phyloP scores from a whole-genome alignment of 2,113 vertebrate genomes.

The Thermophis baileyi region DNA sequence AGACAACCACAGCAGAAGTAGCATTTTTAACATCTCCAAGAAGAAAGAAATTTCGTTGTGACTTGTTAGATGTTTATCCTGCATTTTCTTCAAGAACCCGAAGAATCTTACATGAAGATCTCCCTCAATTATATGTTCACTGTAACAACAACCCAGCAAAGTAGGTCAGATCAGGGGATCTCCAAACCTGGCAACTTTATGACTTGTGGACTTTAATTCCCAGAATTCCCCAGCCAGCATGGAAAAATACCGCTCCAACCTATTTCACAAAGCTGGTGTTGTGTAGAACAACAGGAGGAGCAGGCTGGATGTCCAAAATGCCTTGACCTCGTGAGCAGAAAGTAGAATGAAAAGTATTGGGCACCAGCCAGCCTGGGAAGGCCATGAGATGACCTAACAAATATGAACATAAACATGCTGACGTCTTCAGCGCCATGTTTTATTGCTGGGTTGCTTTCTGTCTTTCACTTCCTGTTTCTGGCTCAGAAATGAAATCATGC shows the following conservation, averaged over 20 bases:
- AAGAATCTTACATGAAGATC: neutral
- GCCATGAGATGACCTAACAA: neutral
- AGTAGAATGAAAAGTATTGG: neutral
- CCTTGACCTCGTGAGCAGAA: neutral
- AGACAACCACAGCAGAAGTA: neutral
- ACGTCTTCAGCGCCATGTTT: neutral
- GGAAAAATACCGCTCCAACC: neutral
- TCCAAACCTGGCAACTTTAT: too few relatives aligned
- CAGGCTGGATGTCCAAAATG: neutral
- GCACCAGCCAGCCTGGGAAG: neutral
- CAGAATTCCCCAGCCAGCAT: neutral
- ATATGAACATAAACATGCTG: neutral
- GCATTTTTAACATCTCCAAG: neutral
- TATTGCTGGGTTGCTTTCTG: neutral
- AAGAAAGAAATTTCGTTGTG: neutral
- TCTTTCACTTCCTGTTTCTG: conserved; percentile 7
- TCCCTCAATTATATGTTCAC: neutral
- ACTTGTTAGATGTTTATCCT: neutral
- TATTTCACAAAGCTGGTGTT: neutral
- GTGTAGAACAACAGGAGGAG: neutral
- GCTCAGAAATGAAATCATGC: neutral
- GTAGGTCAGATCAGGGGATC: neutral
- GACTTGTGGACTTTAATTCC: neutral
- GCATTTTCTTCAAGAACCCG: neutral
- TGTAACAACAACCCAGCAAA: neutral